Evolutionary conservation across 2,888 invertebrate genomes (phyloP).

Genomic region (Meandrusa payeni): DNA sequence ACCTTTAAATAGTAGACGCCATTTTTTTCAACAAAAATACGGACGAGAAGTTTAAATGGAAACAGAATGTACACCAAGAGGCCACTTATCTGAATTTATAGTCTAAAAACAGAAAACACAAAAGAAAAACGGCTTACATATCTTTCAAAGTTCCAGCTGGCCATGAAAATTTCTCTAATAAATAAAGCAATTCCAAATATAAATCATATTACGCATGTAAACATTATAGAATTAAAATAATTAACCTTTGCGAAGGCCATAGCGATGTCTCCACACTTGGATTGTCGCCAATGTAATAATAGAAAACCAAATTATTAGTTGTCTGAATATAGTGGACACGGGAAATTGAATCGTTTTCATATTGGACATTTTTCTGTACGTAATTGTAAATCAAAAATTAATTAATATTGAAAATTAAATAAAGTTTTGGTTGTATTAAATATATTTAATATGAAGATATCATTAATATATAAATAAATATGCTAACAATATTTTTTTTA

Average conservation of each 20-base stretch:
- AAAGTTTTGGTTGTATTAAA: too few species aligned
- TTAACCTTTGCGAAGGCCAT: conserved; percentile 69
- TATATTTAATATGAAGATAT: too few species aligned
- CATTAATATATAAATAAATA: too few species aligned
- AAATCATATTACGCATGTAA: conserved; percentile 21
- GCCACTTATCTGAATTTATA: conserved; percentile 9
- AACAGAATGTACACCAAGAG: too few species aligned
- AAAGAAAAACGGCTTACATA: conserved; percentile 5
- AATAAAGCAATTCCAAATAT: conserved; percentile 4
- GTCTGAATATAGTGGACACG: conserved; percentile 18
- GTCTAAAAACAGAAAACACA: not conserved
- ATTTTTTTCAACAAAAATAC: too few species aligned
- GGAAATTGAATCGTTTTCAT: conserved; percentile 30
- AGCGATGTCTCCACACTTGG: conserved; percentile 66
- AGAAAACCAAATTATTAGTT: conserved; percentile 37
- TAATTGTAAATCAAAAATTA: too few species aligned
- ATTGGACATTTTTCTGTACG: too few species aligned
- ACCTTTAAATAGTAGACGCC: too few species aligned
- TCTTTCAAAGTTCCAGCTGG: not conserved
- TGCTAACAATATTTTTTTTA: too few species aligned
- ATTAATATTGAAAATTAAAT: too few species aligned
- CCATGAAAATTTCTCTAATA: conserved; percentile 3
- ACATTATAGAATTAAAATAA: conserved; percentile 57
- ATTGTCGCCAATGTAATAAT: conserved; percentile 52
- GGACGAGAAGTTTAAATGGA: too few species aligned